Evolutionary conservation across 2,113 vertebrate species (phyloP).

Genomic region (Phasianus colchicus): DNA sequence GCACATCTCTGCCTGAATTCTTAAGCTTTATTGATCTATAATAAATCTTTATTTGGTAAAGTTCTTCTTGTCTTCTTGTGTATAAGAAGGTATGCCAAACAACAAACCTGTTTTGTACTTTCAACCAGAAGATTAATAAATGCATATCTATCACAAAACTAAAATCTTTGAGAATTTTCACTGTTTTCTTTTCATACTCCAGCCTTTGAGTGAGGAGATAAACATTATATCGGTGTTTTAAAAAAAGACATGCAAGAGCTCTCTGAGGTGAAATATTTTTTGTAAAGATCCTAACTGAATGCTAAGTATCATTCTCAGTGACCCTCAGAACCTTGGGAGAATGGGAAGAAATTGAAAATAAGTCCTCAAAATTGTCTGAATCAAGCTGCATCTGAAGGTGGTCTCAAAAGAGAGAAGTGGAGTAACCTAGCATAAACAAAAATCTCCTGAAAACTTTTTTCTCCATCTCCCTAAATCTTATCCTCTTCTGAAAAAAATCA

Average conservation of each 20-base stretch:
- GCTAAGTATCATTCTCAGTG: background rate
- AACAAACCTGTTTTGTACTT: background rate
- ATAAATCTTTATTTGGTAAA: background rate
- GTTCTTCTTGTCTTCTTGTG: background rate
- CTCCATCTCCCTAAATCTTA: background rate
- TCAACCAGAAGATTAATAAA: background rate
- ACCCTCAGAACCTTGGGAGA: background rate
- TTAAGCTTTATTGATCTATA: background rate
- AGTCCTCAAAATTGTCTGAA: background rate
- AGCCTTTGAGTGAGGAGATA: background rate
- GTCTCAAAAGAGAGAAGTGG: background rate
- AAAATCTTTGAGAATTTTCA: background rate
- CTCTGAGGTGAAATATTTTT: background rate
- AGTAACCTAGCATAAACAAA: background rate
- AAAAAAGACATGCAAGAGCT: background rate
- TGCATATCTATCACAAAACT: background rate
- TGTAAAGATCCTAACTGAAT: background rate
- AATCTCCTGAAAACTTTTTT: background rate
- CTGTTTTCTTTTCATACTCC: background rate
- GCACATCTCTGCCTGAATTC: background rate
- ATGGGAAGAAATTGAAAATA: background rate
- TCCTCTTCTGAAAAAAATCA: background rate
- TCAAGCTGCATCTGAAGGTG: background rate
- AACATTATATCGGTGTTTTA: background rate
- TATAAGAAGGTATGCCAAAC: background rate